A percentile compares a stretch with the other conserved stretches of the same genome.
Evolutionary conservation across 1,140 invertebrate genomes (phyloP).

Genomic region (Dryas iulia): DNA sequence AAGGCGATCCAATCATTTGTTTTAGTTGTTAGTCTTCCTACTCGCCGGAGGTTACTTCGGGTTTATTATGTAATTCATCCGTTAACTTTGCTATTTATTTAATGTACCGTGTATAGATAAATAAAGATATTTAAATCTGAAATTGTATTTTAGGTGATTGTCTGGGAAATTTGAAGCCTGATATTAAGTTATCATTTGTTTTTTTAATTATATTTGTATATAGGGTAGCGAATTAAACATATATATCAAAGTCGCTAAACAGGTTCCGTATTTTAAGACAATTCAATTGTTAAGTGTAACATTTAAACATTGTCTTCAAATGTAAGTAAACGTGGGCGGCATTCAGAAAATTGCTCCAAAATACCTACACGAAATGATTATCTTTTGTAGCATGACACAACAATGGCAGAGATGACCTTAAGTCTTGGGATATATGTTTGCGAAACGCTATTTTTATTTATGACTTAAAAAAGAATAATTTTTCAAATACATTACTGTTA

Average conservation of each 20-base stretch:
- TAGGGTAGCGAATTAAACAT: conserved; percentile 14
- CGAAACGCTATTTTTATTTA: conserved; percentile 43
- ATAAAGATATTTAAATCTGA: not conserved
- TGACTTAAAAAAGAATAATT: not conserved
- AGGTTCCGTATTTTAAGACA: conserved; percentile 22
- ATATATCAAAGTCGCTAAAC: conserved; percentile 16
- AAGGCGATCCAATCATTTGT: conserved; percentile 52
- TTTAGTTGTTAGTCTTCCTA: conserved; percentile 34
- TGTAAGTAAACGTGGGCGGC: conserved; percentile 44
- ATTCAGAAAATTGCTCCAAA: conserved; percentile 61
- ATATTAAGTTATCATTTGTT: not conserved
- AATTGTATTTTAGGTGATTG: not conserved
- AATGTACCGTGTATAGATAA: not conserved
- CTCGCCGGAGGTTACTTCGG: not conserved
- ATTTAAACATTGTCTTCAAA: conserved; percentile 37
- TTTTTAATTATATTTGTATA: not conserved
- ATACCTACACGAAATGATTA: conserved; percentile 62
- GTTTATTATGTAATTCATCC: not conserved
- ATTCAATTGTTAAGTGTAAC: conserved; percentile 24
- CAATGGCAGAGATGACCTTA: conserved; percentile 67
- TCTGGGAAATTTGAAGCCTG: not conserved
- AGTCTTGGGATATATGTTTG: conserved; percentile 27
- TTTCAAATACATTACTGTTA: not conserved
- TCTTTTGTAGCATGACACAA: conserved; percentile 63
- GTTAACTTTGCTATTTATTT: not conserved